phyloP scores from a whole-genome alignment of 64 coral and sea anemone species.

The Exaiptasia diaphana region DNA sequence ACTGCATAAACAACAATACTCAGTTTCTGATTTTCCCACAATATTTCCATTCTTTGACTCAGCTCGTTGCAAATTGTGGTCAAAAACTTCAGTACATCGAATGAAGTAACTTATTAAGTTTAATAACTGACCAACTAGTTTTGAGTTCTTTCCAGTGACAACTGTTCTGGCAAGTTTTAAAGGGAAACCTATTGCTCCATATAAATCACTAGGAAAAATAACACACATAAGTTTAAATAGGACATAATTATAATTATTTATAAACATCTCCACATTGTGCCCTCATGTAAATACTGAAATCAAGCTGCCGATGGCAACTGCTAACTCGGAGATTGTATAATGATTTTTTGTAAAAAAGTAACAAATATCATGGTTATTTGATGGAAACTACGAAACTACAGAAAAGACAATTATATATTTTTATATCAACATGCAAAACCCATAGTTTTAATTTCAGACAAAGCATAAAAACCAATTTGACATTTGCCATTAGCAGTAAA shows the following conservation, averaged over 20 bases:
- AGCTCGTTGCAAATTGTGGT: slow-evolving; percentile 61
- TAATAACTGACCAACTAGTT: slow-evolving; percentile 61
- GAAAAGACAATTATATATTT: too few species aligned
- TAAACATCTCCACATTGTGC: too few species aligned
- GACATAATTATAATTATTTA: background rate
- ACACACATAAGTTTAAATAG: background rate
- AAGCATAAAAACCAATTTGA: too few species aligned
- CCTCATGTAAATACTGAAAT: background rate
- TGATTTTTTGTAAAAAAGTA: too few species aligned
- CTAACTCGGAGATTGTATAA: too few species aligned
- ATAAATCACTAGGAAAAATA: slow-evolving; percentile 66
- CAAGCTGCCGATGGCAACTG: background rate
- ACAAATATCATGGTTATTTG: too few species aligned
- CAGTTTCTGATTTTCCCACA: background rate
- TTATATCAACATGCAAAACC: too few species aligned
- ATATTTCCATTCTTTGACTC: background rate
- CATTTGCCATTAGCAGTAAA: too few species aligned
- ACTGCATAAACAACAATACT: background rate
- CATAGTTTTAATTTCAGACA: too few species aligned
- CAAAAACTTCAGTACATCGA: slow-evolving; percentile 93
- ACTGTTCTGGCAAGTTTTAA: slow-evolving; percentile 78
- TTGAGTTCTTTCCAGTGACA: slow-evolving; percentile 66
- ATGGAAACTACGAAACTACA: too few species aligned
- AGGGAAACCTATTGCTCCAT: slow-evolving; percentile 85
- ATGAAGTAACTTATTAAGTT: slow-evolving; percentile 91